Evolutionary conservation across 2,113 vertebrate genomes (phyloP), one percentile per base, ranked within the genome.

Genomic region (Cochlearius cochlearius): DNA sequence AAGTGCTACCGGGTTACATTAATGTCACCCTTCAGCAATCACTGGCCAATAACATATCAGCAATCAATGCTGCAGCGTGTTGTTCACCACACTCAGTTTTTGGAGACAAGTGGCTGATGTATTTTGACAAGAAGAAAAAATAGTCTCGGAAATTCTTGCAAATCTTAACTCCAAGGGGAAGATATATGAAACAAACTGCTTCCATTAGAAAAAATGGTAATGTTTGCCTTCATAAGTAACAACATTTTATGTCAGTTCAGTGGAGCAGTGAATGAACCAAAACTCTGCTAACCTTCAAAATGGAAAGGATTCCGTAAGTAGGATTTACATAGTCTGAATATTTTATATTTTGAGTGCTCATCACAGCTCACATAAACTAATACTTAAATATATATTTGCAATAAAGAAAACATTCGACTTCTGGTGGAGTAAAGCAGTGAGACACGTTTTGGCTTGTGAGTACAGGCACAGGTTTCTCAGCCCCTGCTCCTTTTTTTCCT

Each of bases 241-340:
- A 96, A 92, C 34, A 50, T 95, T 96, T 72, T 92, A 93, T 96
- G 88, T 96, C 97, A 97, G 93, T 97, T 97, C 96, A 96, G 90
- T 96, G 94, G 97, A 97, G 94, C 90, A 96, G 76, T 85, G 96
- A 97, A 96, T 97, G 96, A 98, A 96, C 96, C 75, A 96, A 96
- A 97, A 97, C 92, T 96, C 96, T 94, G 87, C 89, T 96, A 98
- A 96, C 97, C 96, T 98, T 97, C 97, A 90, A 93, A 95, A 97
- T 93, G 75, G 94, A 97, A 96, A 97, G 96, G 93, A 94, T 97
- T 98, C 94, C 43, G 78, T 96, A 89, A 97, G 93, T 73, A 97
- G 96, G 97, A 96, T 98, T 98, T 98, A 97, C 94, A 97, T 96
- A 96, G 92, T 95, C 96, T 96, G 97, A 98, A 98, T 98, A 98